Conservation (phyloP, 92 coral and sea anemone species). For the Phenganax marumi region DNA sequence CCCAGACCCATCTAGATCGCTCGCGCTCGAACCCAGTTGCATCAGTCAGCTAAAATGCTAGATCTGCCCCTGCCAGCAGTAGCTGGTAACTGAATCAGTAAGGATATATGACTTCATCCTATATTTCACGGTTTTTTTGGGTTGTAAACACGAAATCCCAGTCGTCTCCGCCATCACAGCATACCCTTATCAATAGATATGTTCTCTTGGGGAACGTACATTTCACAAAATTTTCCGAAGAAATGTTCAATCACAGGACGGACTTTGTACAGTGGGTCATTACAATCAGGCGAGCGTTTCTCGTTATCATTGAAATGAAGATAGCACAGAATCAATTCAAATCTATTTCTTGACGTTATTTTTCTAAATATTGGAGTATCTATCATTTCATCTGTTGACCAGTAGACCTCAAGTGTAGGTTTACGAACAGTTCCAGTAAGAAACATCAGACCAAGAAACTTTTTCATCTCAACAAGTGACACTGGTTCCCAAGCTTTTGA, state of each 20-base stretch:
- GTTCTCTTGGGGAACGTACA: conserved; percentile 5
- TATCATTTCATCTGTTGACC: conserved; percentile 26
- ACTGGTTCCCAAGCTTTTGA: conserved; percentile 29
- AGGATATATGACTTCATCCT: conserved; percentile 24
- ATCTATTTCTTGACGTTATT: conserved; percentile 22
- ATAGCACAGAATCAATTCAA: conserved; percentile 24
- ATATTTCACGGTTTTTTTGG: conserved; percentile 24
- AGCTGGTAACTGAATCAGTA: conserved; percentile 22
- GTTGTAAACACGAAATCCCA: conserved; percentile 31
- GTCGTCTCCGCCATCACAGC: conserved; percentile 24
- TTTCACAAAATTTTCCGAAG: conserved; percentile 2
- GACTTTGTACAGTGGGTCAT: conserved; percentile 41
- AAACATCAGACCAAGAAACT: conserved; percentile 32
- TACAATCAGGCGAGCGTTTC: conserved; percentile 5
- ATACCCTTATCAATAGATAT: conserved; percentile 7
- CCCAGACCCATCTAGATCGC: too few species aligned
- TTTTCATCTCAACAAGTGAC: background rate
- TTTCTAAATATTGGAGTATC: conserved; percentile 22
- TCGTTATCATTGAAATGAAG: conserved; percentile 33
- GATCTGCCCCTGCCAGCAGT: too few species aligned
- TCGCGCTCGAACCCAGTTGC: too few species aligned
- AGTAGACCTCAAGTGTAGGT: conserved; percentile 20
- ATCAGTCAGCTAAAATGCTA: too few species aligned
- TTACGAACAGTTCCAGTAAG: conserved; percentile 23
- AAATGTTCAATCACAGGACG: conserved; percentile 29